Evolutionary conservation across 2,113 vertebrate genomes (phyloP).

Genomic region (Diadophis punctatus): DNA sequence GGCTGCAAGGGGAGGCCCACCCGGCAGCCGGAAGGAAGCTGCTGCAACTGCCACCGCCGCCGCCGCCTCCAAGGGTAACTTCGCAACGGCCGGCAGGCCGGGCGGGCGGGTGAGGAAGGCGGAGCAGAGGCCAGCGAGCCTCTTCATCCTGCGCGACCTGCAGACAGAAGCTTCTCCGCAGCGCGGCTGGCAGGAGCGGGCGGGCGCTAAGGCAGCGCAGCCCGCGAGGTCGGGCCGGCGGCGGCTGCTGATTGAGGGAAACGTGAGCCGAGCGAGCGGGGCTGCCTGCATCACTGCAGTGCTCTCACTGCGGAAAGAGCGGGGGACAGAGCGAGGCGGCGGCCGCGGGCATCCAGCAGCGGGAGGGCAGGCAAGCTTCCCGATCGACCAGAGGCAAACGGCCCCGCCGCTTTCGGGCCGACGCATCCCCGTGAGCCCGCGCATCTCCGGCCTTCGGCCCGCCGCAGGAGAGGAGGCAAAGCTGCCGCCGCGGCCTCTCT

Average conservation of each 20-base stretch:
- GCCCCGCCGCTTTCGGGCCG: not conserved
- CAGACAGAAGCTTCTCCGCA: not conserved
- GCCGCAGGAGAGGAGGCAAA: not conserved
- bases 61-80: not conserved
- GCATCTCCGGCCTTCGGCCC: not conserved
- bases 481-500: not conserved
- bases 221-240: not conserved
- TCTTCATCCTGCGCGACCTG: not conserved
- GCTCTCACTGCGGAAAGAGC: not conserved
- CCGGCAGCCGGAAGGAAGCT: not conserved
- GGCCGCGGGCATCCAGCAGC: not conserved
- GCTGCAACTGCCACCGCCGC: not conserved
- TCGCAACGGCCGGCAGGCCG: not conserved
- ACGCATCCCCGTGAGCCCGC: not conserved
- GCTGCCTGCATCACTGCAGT: conserved; percentile 59
- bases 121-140: not conserved
- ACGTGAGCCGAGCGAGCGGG: conserved; percentile 26
- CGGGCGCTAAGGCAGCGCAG: not conserved
- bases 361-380: not conserved
- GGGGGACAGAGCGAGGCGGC: not conserved
- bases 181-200: not conserved
- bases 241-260: conserved; percentile 43
- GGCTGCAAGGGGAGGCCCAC: not conserved
- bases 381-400: not conserved
- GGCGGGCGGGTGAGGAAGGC: not conserved